Evolutionary conservation across 2,888 invertebrate species (phyloP).

Genomic region (Yponomeuta plumbellus): DNA sequence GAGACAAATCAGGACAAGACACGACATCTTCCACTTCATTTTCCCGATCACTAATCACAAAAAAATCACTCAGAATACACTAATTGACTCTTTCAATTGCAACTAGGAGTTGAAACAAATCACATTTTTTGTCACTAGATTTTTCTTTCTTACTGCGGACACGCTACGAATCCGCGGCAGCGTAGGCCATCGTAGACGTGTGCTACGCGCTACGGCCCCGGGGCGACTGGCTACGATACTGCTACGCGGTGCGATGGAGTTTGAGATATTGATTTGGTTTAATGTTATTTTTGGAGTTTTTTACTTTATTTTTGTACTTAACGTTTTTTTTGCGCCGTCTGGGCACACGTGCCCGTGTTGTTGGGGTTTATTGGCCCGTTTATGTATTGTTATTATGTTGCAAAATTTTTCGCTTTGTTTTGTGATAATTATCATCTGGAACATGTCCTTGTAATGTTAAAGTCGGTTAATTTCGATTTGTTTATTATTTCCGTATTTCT

Average conservation of each 20-base stretch:
- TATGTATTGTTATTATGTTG: not conserved
- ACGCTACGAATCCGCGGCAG: constrained; percentile 28
- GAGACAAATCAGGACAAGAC: constrained; percentile 37
- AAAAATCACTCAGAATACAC: constrained; percentile 24
- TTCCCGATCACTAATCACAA: constrained; percentile 35
- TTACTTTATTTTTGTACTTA: constrained; percentile 16
- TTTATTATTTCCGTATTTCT: too few species aligned
- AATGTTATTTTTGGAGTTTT: constrained; percentile 73
- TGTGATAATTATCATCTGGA: too few species aligned
- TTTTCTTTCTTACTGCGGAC: not conserved
- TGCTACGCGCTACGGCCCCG: constrained; percentile 51
- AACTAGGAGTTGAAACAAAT: constrained; percentile 11
- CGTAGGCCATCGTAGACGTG: constrained; percentile 40
- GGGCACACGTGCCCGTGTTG: not conserved
- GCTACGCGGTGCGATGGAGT: constrained; percentile 42
- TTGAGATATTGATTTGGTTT: constrained; percentile 70
- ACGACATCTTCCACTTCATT: constrained; percentile 53
- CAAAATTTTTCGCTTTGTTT: too few species aligned
- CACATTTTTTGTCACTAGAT: constrained; percentile 22
- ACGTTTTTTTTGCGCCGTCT: not conserved
- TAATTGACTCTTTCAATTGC: constrained; percentile 20
- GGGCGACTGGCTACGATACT: constrained; percentile 49
- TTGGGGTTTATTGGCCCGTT: not conserved
- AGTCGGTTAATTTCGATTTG: too few species aligned
- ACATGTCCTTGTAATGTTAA: too few species aligned